Evolutionary conservation across 2,113 vertebrate species (phyloP).

Genomic region (Eptesicus fuscus): DNA sequence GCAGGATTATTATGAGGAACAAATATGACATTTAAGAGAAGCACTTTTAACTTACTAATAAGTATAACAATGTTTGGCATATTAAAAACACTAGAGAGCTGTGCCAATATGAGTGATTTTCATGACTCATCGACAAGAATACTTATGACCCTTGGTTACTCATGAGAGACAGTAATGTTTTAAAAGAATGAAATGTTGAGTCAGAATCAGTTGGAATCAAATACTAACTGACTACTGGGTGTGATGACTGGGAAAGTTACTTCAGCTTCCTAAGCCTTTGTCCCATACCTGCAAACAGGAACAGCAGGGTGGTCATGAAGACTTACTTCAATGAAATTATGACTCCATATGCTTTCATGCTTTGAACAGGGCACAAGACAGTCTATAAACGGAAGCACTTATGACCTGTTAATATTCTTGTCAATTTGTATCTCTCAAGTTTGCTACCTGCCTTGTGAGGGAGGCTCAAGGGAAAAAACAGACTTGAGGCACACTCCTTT

Average conservation of each 20-base stretch:
- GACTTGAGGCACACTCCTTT: not conserved
- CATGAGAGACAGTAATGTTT: not conserved
- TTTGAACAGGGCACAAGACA: not conserved
- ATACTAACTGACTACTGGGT: not conserved
- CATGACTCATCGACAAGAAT: not conserved
- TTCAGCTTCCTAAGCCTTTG: not conserved
- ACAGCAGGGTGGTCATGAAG: not conserved
- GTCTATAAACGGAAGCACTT: not conserved
- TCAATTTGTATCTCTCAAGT: not conserved
- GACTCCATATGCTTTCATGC: not conserved
- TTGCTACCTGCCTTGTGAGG: not conserved
- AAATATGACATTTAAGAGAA: not conserved
- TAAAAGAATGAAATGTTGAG: not conserved
- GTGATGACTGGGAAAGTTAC: not conserved
- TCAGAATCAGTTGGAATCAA: slow-evolving; percentile 5
- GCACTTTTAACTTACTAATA: not conserved
- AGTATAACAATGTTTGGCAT: not conserved
- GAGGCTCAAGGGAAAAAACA: not conserved
- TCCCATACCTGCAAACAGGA: not conserved
- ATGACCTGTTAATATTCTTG: slow-evolving; percentile 1
- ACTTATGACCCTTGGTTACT: not conserved
- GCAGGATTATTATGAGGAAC: not conserved
- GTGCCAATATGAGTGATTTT: not conserved
- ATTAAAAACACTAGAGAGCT: not conserved
- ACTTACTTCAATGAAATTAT: not conserved